Evolutionary conservation across 23 tunicate species (phyloP).

Genomic region (Halocynthia roretzi): DNA sequence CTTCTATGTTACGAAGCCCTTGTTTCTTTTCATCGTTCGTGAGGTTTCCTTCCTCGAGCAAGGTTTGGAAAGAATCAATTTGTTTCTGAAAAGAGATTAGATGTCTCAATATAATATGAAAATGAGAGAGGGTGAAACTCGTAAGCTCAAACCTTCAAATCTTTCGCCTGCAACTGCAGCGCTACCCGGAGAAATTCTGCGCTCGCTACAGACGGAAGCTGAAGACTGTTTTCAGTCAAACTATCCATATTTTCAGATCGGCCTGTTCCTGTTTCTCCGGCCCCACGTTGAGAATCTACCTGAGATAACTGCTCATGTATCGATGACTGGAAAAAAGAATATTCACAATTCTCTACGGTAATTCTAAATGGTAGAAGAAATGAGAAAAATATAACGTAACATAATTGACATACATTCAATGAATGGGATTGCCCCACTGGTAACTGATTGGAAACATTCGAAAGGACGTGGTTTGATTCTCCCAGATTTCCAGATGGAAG

Average conservation of each 20-base stretch:
- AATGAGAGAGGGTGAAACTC: background rate
- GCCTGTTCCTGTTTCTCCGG: background rate
- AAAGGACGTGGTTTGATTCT: background rate
- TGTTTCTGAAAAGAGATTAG: slow-evolving; percentile 30
- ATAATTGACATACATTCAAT: too few relatives aligned
- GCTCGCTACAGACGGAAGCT: slow-evolving; percentile 74
- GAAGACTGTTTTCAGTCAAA: slow-evolving; percentile 61
- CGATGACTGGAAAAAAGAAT: background rate
- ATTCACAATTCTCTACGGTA: too few relatives aligned
- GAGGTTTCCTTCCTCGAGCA: slow-evolving; percentile 43
- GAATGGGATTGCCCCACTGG: too few relatives aligned
- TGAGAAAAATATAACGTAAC: too few relatives aligned
- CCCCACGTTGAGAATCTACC: background rate
- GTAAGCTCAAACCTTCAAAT: slow-evolving; percentile 32
- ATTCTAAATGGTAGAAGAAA: too few relatives aligned
- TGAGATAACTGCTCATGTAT: background rate
- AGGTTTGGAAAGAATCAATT: slow-evolving; percentile 43
- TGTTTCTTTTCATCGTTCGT: slow-evolving; percentile 36
- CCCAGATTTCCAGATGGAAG: background rate
- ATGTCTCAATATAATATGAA: background rate
- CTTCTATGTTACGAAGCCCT: slow-evolving; percentile 46
- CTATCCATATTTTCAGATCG: slow-evolving; percentile 23
- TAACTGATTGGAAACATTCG: too few relatives aligned
- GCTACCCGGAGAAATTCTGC: slow-evolving; percentile 68
- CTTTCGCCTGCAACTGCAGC: slow-evolving; percentile 78